phyloP scores from a whole-genome alignment of 1,140 invertebrate genomes.

The Octopus bimaculoides region DNA sequence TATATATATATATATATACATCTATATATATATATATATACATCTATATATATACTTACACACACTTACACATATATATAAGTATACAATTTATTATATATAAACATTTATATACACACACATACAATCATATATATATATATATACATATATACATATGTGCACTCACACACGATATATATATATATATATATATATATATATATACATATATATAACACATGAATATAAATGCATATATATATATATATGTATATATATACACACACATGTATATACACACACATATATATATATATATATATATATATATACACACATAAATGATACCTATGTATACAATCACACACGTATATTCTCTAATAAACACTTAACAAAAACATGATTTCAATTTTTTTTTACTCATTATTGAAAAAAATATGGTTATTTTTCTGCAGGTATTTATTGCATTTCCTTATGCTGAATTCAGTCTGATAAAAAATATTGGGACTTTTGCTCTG shows the following conservation, averaged over 20 bases:
- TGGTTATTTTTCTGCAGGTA: too few species aligned
- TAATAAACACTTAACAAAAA: neutral
- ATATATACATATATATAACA: neutral
- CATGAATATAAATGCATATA: neutral
- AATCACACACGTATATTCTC: neutral
- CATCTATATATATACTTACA: neutral
- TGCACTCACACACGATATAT: neutral
- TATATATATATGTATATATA: neutral
- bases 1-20: constrained; percentile 4
- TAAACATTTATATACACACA: neutral
- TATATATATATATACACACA: neutral
- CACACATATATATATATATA: neutral
- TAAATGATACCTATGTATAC: neutral
- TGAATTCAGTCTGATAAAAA: too few species aligned
- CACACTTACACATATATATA: neutral
- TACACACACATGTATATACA: neutral
- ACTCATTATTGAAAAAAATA: too few species aligned
- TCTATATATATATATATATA: neutral
- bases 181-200: neutral
- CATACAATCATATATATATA: too few species aligned
- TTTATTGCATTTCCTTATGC: too few species aligned
- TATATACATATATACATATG: neutral
- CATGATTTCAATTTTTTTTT: too few species aligned
- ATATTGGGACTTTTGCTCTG: too few species aligned
- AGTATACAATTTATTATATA: neutral